Conservation (phyloP, 53 echinoderm and acorn worm genomes). For the Astropecten irregularis region DNA sequence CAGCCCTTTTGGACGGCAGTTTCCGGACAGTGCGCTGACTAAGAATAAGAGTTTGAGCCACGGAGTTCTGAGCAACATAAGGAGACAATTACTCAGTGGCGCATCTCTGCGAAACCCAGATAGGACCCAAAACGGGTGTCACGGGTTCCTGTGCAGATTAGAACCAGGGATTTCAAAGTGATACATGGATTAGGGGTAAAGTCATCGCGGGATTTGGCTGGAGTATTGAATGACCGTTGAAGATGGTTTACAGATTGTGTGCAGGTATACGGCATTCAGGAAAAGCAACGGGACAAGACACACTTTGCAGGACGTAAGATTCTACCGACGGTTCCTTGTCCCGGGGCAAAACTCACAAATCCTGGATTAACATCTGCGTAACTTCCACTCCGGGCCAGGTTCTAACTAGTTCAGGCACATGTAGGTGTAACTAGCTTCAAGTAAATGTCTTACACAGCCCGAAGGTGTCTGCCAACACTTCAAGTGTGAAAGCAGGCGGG, state of each 20-base stretch:
- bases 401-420: no score
- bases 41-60: constrained; percentile 27
- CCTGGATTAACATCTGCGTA: no score
- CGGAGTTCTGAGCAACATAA: neutral
- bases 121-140: neutral
- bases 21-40: constrained; percentile 41
- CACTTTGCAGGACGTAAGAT: neutral
- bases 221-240: neutral
- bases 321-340: neutral
- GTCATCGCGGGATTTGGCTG: constrained; percentile 3
- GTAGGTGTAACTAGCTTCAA: no score
- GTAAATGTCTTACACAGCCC: no score
- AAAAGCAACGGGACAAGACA: neutral
- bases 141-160: neutral
- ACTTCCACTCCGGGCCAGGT: no score
- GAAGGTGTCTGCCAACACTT: no score
- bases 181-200: neutral
- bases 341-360: neutral
- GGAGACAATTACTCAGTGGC: neutral
- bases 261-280: neutral
- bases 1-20: no score
- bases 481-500: no score
- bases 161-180: neutral
- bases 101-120: no score
- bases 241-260: neutral